Conservation (phyloP, 2,113 vertebrate genomes). For the Boleophthalmus pectinirostris region DNA sequence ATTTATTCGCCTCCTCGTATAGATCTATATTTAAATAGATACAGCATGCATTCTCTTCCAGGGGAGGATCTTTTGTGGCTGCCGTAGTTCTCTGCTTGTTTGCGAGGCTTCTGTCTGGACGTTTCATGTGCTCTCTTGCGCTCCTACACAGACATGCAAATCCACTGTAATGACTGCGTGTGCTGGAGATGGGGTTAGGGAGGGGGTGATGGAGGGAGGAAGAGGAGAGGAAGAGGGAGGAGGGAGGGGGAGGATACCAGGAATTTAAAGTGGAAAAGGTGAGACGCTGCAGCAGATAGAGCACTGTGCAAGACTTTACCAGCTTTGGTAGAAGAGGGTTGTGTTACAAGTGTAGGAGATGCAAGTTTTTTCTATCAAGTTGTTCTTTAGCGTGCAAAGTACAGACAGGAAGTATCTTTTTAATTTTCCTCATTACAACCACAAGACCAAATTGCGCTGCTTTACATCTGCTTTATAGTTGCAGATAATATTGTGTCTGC, state of each 20-base stretch:
- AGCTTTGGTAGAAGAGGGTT: slow-evolving; percentile 41
- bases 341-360: slow-evolving; percentile 43
- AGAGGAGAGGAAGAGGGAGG: slow-evolving; percentile 31
- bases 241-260: slow-evolving; percentile 41
- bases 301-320: slow-evolving; percentile 37
- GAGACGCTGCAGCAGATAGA: slow-evolving; percentile 43
- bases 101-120: slow-evolving; percentile 65
- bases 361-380: slow-evolving; percentile 52
- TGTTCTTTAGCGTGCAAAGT: slow-evolving; percentile 64
- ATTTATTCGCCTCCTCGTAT: slow-evolving; percentile 44
- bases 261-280: slow-evolving; percentile 67
- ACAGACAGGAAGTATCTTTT: slow-evolving; percentile 40
- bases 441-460: not conserved
- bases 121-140: slow-evolving; percentile 72
- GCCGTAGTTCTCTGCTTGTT: slow-evolving; percentile 51
- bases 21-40: slow-evolving; percentile 64
- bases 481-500: not conserved
- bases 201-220: slow-evolving; percentile 8
- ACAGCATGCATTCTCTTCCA: slow-evolving; percentile 35
- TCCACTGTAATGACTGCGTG: slow-evolving; percentile 74
- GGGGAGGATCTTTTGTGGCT: slow-evolving; percentile 37
- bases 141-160: slow-evolving; percentile 79
- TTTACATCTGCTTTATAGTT: not conserved
- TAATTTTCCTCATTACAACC: slow-evolving; percentile 65
- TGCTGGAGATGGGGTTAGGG: slow-evolving; percentile 30